A percentile compares a stretch with the other conserved stretches of the same genome.
These are phyloP conservation scores for Drosophila tropicalis DNA, from an alignment of 1,140 invertebrate genomes.

Conservation along the genomic window DNA sequence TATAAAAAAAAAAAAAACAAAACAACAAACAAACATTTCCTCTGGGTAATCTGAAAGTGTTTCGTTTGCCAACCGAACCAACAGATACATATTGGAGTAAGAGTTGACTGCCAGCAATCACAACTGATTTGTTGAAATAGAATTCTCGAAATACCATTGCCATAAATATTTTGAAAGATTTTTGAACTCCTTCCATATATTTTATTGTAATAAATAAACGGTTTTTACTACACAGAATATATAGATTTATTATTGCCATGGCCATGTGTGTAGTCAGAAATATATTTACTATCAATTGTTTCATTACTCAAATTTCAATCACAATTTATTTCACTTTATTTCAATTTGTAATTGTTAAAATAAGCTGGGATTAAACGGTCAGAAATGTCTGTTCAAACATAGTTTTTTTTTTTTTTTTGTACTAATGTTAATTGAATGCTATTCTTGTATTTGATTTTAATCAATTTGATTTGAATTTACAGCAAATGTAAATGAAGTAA, in stretches of 20 bases:
- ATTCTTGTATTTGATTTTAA: no score
- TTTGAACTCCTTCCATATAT: not conserved
- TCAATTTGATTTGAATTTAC: not conserved
- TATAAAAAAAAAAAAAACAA: constrained; percentile 41
- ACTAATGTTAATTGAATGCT: no score
- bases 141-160: not conserved
- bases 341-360: no score
- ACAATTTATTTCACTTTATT: no score
- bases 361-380: no score
- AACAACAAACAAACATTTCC: constrained; percentile 44
- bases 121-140: constrained; percentile 4
- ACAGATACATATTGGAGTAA: not conserved
- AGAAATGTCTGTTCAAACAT: no score
- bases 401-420: no score
- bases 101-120: not conserved
- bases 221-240: not conserved
- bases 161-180: not conserved
- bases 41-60: constrained; percentile 50
- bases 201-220: not conserved
- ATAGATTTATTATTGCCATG: not conserved
- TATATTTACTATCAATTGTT: no score
- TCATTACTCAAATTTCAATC: no score
- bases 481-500: not conserved
- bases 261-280: no score
- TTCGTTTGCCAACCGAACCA: constrained; percentile 42